Evolutionary conservation across 2,113 vertebrate genomes (phyloP), one percentile per base, ranked within the genome.

Genomic region (Crotalus helleri): DNA sequence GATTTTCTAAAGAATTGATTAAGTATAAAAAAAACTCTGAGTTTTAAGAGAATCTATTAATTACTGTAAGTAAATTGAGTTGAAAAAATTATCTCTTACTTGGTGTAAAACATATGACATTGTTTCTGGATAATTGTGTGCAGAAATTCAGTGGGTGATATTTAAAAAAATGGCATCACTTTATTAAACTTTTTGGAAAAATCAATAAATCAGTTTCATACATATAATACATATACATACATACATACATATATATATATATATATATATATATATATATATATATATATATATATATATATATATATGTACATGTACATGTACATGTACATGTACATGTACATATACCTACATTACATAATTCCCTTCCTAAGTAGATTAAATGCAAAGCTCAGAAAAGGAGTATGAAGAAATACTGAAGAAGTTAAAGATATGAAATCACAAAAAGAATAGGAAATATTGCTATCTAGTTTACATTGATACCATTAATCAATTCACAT

Each of bases 11-110:
- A 96, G 59, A 88, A 93, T 91, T 96, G 95, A 94, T 97, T 95
- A 95, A 95, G 94, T 87, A 90, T 94, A 94, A 95, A 88, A 61
- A 53, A 91, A 85, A 93, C 46, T 58, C 92, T 91, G 15, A 54
- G 58, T 94, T 93, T 95, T 91, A 2, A 0, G 91, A 91, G 55
- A 94, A 94, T 91, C 26, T 24, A 90, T 96, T 95, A 87, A 93
- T 96, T 94, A 93, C 74, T 92, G 90, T 93, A 93, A 95, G 95
- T 58, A 94, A 93, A 93, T 95, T 95, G 92, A 91, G 23, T 90
- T 90, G 26, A 64, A 93, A 91, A 85, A 90, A 96, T 85, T n/a
- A 95, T 89, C 49, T 87, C 94, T 74, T 91, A 94, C 24, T 92
- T 92, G 44, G 89, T 92, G 89, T 93, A 85, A 94, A 92, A 89